A percentile compares a stretch with the other conserved stretches of the same genome.
Conservation (phyloP, 2,888 invertebrate genomes). For the Kryphioiulus occultus region DNA sequence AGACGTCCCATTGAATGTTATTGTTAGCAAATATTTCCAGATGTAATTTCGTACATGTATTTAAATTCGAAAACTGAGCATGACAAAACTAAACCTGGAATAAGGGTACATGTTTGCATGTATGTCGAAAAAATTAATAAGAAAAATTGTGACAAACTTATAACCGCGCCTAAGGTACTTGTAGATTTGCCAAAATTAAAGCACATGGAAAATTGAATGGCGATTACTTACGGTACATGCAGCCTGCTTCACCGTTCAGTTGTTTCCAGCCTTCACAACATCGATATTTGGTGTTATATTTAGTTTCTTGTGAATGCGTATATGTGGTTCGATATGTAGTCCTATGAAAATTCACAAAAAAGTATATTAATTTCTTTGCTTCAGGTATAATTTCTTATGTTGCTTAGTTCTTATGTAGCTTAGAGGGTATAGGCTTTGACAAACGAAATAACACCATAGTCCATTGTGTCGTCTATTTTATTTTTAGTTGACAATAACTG, state of each 20-base stretch:
- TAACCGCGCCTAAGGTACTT: too few species aligned
- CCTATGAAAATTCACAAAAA: conserved; percentile 59
- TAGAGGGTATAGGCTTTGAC: too few species aligned
- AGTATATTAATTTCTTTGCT: background rate
- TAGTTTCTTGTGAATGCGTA: conserved; percentile 62
- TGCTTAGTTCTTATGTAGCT: too few species aligned
- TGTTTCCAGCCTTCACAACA: conserved; percentile 66
- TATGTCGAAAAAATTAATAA: too few species aligned
- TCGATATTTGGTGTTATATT: conserved; percentile 62
- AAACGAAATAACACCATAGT: background rate
- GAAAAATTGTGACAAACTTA: too few species aligned
- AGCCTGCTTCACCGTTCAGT: conserved; percentile 61
- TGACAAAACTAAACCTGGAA: too few species aligned
- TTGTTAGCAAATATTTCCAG: background rate
- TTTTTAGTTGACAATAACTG: background rate
- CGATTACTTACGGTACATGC: conserved; percentile 62
- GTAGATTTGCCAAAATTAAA: background rate
- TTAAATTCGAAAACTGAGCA: background rate
- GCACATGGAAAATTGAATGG: background rate
- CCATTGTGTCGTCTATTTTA: background rate
- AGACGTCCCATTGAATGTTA: conserved; percentile 20
- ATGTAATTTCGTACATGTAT: background rate
- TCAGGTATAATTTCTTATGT: background rate
- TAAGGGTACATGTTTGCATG: too few species aligned
- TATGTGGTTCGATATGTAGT: conserved; percentile 65